Evolutionary conservation across 2,113 vertebrate species (phyloP).

Genomic region (Podarcis muralis): DNA sequence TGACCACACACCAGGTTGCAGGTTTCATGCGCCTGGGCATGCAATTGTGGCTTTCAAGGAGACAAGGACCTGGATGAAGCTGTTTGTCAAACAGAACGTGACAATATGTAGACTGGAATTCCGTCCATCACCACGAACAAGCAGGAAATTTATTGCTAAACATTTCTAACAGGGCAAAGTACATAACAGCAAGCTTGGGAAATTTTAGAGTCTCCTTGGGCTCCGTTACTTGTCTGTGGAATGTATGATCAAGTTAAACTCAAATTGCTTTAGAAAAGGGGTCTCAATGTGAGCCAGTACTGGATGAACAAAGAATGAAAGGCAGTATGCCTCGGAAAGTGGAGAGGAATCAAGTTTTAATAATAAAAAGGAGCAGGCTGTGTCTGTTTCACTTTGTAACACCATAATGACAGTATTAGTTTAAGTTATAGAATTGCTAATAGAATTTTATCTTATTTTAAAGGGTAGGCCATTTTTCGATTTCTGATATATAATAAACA

Average conservation of each 20-base stretch:
- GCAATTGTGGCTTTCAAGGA: neutral
- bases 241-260: neutral
- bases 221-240: neutral
- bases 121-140: neutral
- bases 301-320: neutral
- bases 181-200: neutral
- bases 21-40: too few species aligned
- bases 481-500: neutral
- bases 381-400: neutral
- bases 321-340: neutral
- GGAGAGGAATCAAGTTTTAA: neutral
- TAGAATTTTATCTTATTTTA: neutral
- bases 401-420: neutral
- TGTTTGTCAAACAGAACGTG: neutral
- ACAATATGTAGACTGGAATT: neutral
- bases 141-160: neutral
- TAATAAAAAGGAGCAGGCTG: neutral
- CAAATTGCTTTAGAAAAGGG: neutral
- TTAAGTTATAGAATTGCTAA: neutral
- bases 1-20: too few species aligned
- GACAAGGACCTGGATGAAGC: neutral
- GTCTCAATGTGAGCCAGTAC: neutral
- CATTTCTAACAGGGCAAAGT: neutral
- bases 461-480: neutral
- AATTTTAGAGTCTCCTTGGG: neutral